Evolutionary conservation across 2,888 invertebrate species (phyloP), one percentile per base, ranked within the genome.

Genomic region (Periphyllus acericola): DNA sequence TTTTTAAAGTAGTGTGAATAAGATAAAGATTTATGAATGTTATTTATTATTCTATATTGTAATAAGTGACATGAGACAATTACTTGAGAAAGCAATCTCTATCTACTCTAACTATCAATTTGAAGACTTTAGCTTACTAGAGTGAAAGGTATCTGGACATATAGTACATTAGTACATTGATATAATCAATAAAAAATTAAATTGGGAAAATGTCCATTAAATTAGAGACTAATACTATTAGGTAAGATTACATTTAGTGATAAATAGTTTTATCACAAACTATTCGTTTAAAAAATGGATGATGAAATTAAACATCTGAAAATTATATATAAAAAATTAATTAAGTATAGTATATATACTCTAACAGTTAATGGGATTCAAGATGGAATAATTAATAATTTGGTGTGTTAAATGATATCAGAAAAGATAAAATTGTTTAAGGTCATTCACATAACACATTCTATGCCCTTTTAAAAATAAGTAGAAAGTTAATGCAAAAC

Each of bases 371-470:
- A 79, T 32, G 17, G 0, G 21, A 66, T 21, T 83, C 40, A 36
- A 72, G 14, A 11, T 55, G 36, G 29, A 40, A 75, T 60, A 83
- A 83, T 83, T 75, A 75, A 66, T 83, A 75, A 83, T 83, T 83
- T 83, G 36, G 19, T n/a, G 8, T 83, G 60, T 83, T 55, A 14
- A 36, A 55, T 60, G 29, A n/a, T 60, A 83, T 75, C 60, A 75
- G 29, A 14, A 40, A 29, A 83, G 60, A 83, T 83, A 75, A 83
- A 75, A 83, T 29, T 60, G 21, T 40, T 36, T 75, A 36, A 75
- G 83, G 83, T 83, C 83, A 60, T 83, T 83, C 25, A 29, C 29
- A 75, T 75, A 74, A 60, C 29, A 40, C 29, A 75, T 75, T 83
- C 14, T 40, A 60, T 83, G 60, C 40, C 60, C 83, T 75, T 83